Evolutionary conservation across 23 tunicate species (phyloP), one percentile per base, ranked within the genome.

Genomic region (Botrylloides violaceus): DNA sequence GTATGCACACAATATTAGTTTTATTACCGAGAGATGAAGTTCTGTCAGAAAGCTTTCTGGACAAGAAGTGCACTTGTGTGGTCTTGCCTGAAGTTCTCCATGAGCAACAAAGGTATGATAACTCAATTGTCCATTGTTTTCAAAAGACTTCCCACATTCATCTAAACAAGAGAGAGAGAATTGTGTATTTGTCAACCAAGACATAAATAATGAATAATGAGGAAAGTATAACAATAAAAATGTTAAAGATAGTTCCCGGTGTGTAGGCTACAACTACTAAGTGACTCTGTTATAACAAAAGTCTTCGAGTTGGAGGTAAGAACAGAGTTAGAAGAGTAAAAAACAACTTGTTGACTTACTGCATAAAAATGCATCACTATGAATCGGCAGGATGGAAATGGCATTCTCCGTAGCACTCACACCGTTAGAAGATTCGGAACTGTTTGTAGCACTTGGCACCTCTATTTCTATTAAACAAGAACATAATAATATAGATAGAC

Each of bases 71-170:
- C 95, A 87, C 37, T 87, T 87, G 66, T 87, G 95, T 4, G 95
- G 95, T 53, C 85, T 38, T 2, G 79, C 81, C 59, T 87, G 86
- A 9, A 80, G 76, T 64, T 87, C 81, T 31, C 80, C 82, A 38
- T 87, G 95, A 3, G 84, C 73, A 18, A 79, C 81, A 49, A 85
- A 85, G 1, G 81, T 68, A 59, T 85, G 94, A 43, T 79, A 85
- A 7, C 81, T 34, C 29, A 85, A 66, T 58, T 72, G 75, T 2
- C 84, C 81, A 3, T 65, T 65, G 19, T 75, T 78, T 59, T 71
- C 62, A 49, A 81, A 87, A 1, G 82, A 64, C 36, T 72, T 39
- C 70, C 76, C 33, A 43, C 95, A 80, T 66, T 80, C 86, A 38
- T 71, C 95, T 87, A 75, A 31, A 72, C 57, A 63, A 35, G 21